Base-by-base conservation (phyloP, 2,113 vertebrate species). In the Leptobrachium leishanense region DNA sequence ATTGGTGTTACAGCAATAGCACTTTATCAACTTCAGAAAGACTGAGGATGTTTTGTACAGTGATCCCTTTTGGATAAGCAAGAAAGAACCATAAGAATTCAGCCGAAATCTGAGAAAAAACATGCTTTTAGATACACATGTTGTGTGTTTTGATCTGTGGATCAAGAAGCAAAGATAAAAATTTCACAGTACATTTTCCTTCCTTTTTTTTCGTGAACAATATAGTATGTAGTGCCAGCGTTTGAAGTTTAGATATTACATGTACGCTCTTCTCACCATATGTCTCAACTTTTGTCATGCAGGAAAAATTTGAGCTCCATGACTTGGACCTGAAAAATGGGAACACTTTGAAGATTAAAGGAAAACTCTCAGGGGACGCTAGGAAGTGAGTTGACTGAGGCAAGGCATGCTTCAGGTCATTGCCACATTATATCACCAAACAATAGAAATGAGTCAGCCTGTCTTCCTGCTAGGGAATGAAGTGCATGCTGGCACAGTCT, bases 291-390 rank as follows among this genome's bases (percentile, higher is more conserved):
- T 64, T 11, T 64, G 31, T 64, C 8, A 64, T 39, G 31, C 77
- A 88, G 84, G 84, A 89, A 86, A 83, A 87, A 66, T 79, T 95
- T 40, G 93, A 96, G 85, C 15, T 96, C 40, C 84, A 83, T 64
- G 92, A 95, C 72, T 44, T 94, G 77, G 11, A 84, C 43, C 83
- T 97, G 87, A 92, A 84, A 80, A 0, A 12, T 11, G 95, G 95
- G 75, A 81, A 87, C n/a, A 86, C 54, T 67, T 82, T 98, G 84
- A 95, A 94, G 85, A 2, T 97, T 42, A 95, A 94, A 72, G 95
- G 95, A 66, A 83, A 85, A 43, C 85, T 97, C 46, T 2, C 77
- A 0, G 41, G 83, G 0, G 77, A 92, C 70, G 74, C 90, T 13
- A 42, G 88, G 0, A 43, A 77, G 95, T 97, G 84, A 88, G 88